These are phyloP conservation scores for Chaetogeoica ovagalla DNA, from an alignment of 2,888 invertebrate species.

Conservation along the genomic window DNA sequence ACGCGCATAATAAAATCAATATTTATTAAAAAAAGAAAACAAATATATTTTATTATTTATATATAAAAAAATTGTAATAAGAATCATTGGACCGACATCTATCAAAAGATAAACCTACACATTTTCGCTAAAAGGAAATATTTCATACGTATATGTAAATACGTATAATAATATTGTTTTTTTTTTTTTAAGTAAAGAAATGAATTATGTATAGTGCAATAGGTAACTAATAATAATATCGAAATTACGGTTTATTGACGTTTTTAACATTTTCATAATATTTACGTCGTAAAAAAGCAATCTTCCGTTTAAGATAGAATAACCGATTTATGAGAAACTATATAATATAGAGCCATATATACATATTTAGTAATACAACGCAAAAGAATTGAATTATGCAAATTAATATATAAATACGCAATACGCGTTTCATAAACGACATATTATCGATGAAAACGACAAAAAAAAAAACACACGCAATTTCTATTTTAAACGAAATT, in stretches of 20 bases:
- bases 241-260: constrained; percentile 10
- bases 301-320: constrained; percentile 8
- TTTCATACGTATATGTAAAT: not conserved
- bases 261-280: not conserved
- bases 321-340: not conserved
- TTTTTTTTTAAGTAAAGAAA: not conserved
- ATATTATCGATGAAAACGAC: not conserved
- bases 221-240: not conserved
- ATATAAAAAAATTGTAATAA: too few species aligned
- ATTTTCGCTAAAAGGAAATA: not conserved
- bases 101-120: not conserved
- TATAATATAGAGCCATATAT: not conserved
- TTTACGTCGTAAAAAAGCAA: not conserved
- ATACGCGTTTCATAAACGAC: not conserved
- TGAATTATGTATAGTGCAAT: not conserved
- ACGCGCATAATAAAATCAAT: too few species aligned
- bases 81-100: not conserved
- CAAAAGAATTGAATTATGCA: not conserved
- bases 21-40: not conserved
- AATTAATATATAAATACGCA: not conserved
- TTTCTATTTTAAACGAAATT: not conserved
- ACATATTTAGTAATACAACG: not conserved
- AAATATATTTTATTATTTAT: not conserved
- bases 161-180: not conserved
- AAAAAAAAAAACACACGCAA: not conserved